Base-by-base conservation (phyloP, 2,113 vertebrate species). In the Muntiacus muntjak region DNA sequence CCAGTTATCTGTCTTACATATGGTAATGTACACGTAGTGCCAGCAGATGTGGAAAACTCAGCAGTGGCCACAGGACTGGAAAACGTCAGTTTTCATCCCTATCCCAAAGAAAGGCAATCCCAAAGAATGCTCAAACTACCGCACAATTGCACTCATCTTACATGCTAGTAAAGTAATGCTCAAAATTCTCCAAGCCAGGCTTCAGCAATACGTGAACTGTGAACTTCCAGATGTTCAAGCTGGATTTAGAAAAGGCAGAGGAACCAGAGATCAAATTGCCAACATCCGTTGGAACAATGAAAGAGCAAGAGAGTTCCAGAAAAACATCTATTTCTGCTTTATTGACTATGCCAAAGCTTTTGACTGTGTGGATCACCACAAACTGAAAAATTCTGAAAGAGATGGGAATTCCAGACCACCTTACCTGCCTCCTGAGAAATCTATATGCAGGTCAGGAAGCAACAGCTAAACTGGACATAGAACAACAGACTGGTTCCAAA, bases 141-240 rank as follows among this genome's bases (percentile, higher is more conserved):
- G 0, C n/a, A 71, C n/a, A 36, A 71, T 19, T 67, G 33, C 64
- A 67, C 4, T 71, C 64, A 71, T 36, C 4, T 71, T 17, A 71
- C 64, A 71, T 0, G 2, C 9, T 67, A 21, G 64, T 21, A 67
- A 71, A 71, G 64, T 6, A 11, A 71, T 12, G 0, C n/a, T 3
- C n/a, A 36, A 71, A 71, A 36, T 71, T 71, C 64, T 71, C n/a
- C 19, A 71, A 71, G 17, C 8, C 64, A 71, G 17, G 17, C n/a
- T 11, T 71, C 17, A 71, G 3, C 64, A 71, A 71, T 71, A 36
- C 1, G 0, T 0, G 19, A 71, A 71, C n/a, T 1, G 4, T 71
- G 17, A 71, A 36, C n/a, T 71, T 36, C 17, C n/a, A 36, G n/a
- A 71, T 36, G n/a, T 36, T 71, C n/a, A 71, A 36, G 9, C 4